phyloP scores from a whole-genome alignment of 2,113 vertebrate genomes.

The Sebastes fasciatus region DNA sequence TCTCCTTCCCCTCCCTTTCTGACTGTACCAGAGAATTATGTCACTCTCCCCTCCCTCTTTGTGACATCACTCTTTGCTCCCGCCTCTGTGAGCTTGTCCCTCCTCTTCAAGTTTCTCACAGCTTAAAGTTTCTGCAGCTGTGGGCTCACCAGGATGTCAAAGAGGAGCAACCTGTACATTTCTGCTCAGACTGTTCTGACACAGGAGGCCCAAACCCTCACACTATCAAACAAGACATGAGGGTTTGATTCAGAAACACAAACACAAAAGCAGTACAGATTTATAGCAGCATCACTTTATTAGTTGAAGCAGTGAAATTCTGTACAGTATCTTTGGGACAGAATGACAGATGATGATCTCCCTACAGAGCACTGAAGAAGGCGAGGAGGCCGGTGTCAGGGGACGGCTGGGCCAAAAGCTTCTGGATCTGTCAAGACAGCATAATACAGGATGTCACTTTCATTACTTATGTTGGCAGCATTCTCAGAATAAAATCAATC shows the following conservation, averaged over 20 bases:
- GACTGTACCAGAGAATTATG: constrained; percentile 64
- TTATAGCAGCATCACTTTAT: constrained; percentile 64
- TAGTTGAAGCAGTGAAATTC: constrained; percentile 18
- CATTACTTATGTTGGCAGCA: not conserved
- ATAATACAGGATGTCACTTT: not conserved
- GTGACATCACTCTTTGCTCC: constrained; percentile 67
- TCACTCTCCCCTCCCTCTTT: constrained; percentile 76
- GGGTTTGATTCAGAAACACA: not conserved
- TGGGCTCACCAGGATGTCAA: no score
- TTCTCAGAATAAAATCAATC: not conserved
- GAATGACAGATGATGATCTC: constrained; percentile 14
- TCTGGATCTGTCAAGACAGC: constrained; percentile 85
- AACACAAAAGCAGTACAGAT: not conserved
- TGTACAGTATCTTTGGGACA: constrained; percentile 21
- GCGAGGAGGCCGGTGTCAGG: constrained; percentile 89
- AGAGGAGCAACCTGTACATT: constrained; percentile 6
- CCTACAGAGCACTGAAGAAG: constrained; percentile 84
- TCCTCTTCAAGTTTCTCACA: constrained; percentile 32
- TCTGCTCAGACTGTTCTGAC: not conserved
- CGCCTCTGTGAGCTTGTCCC: constrained; percentile 57
- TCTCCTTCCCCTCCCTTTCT: constrained; percentile 79
- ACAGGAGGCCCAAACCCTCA: not conserved
- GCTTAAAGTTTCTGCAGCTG: constrained; percentile 6
- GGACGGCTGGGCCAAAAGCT: constrained; percentile 87
- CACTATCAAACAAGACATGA: not conserved